A percentile compares a stretch with the other conserved stretches of the same genome.
Evolutionary conservation across 1,140 invertebrate species (phyloP).

Genomic region (Megalopta genalis): DNA sequence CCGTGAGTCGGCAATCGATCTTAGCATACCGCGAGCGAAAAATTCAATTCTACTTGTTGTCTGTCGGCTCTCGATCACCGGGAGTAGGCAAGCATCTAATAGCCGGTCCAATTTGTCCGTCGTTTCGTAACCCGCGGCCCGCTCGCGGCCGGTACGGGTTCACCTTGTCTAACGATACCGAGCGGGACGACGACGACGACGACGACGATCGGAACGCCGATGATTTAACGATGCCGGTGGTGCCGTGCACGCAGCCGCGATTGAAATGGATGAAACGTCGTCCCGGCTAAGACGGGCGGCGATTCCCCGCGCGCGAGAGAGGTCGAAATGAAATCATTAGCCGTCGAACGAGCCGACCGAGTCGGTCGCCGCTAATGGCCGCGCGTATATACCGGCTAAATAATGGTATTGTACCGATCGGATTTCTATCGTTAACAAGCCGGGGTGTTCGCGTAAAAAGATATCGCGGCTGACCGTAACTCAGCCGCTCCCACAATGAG

Average conservation of each 20-base stretch:
- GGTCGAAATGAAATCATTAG: conserved; percentile 77
- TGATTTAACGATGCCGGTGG: conserved; percentile 36
- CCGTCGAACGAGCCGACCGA: conserved; percentile 55
- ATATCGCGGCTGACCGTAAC: conserved; percentile 70
- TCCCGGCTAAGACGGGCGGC: not conserved
- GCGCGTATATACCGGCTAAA: conserved; percentile 69
- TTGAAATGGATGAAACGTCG: conserved; percentile 56
- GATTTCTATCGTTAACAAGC: conserved; percentile 79
- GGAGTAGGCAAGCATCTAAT: conserved; percentile 7
- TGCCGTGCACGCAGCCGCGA: conserved; percentile 39
- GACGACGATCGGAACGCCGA: conserved; percentile 12
- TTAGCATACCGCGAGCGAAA: no score
- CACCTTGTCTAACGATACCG: conserved; percentile 43
- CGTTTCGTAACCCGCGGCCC: conserved; percentile 34
- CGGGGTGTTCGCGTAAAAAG: conserved; percentile 68
- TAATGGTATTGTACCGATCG: conserved; percentile 77
- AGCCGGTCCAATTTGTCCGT: conserved; percentile 38
- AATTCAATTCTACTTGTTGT: no score
- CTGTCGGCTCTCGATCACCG: no score
- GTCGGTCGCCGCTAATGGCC: conserved; percentile 69
- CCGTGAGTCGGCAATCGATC: not conserved
- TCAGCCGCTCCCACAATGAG: conserved; percentile 74
- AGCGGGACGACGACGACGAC: conserved; percentile 13
- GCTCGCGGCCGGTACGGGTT: not conserved
- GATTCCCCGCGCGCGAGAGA: conserved; percentile 25